These are phyloP conservation scores for Stenotaenia linearis DNA, from an alignment of 2,888 invertebrate genomes.

Conservation along the genomic window DNA sequence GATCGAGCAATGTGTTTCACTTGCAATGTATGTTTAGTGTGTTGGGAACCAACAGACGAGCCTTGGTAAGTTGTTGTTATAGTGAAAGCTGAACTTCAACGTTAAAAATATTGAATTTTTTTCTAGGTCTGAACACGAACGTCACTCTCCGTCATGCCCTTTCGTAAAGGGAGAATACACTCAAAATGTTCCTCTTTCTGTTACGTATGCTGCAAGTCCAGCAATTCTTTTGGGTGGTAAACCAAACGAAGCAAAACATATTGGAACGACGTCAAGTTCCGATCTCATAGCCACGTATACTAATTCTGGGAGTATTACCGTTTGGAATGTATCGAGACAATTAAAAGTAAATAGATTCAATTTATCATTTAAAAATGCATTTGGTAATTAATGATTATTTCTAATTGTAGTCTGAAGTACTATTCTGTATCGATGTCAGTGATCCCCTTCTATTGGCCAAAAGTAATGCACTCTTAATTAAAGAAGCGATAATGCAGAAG, in stretches of 20 bases:
- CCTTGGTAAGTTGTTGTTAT: constrained; percentile 61
- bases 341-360: constrained; percentile 60
- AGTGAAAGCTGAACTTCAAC: background rate
- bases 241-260: constrained; percentile 44
- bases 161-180: constrained; percentile 92
- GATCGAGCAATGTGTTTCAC: constrained; percentile 95
- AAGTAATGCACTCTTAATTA: background rate
- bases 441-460: constrained; percentile 27
- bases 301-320: constrained; percentile 57
- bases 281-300: constrained; percentile 54
- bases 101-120: background rate
- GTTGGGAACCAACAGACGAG: constrained; percentile 95
- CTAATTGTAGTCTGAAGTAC: constrained; percentile 31
- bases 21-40: constrained; percentile 87
- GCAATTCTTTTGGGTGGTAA: constrained; percentile 54
- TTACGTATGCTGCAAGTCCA: constrained; percentile 75
- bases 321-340: constrained; percentile 78
- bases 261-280: constrained; percentile 51
- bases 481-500: background rate
- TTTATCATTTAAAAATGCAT: background rate
- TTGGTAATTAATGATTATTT: background rate
- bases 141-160: constrained; percentile 87
- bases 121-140: constrained; percentile 77
- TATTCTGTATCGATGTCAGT: constrained; percentile 27
- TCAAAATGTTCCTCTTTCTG: constrained; percentile 85